Percentiles rank a stretch among this genome's conserved stretches.
phyloP scores from a whole-genome alignment of 1,140 invertebrate species.

The Drosophila trapezifrons region DNA sequence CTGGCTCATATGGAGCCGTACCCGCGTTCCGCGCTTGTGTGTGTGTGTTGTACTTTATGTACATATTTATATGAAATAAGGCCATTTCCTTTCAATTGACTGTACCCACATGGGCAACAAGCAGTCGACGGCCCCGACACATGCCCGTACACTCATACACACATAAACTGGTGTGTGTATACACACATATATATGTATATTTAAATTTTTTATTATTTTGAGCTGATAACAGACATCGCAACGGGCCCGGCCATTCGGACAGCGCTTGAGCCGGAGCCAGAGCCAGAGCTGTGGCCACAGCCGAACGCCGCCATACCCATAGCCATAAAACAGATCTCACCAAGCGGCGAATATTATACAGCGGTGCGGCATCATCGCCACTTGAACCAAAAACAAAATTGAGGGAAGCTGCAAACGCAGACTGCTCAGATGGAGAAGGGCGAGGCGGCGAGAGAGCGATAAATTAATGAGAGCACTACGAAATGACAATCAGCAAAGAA shows the following conservation, averaged over 20 bases:
- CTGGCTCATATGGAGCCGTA: slow-evolving; percentile 55
- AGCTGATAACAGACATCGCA: slow-evolving; percentile 79
- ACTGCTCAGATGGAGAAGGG: slow-evolving; percentile 16
- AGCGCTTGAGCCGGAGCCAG: slow-evolving; percentile 68
- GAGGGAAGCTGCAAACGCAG: slow-evolving; percentile 73
- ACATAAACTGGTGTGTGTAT: slow-evolving; percentile 22
- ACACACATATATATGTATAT: no score
- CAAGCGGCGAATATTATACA: slow-evolving; percentile 68
- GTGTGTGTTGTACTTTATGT: slow-evolving; percentile 74
- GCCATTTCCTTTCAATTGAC: slow-evolving; percentile 83
- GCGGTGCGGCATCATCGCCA: slow-evolving; percentile 47
- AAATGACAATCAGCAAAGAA: slow-evolving; percentile 67
- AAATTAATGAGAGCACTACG: slow-evolving; percentile 64
- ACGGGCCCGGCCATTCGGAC: slow-evolving; percentile 47
- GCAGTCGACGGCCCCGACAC: slow-evolving; percentile 68
- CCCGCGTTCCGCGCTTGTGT: slow-evolving; percentile 19
- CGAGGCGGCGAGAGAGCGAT: slow-evolving; percentile 45
- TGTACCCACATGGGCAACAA: slow-evolving; percentile 79
- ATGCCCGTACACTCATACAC: slow-evolving; percentile 53
- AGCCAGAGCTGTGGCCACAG: slow-evolving; percentile 26
- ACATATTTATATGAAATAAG: slow-evolving; percentile 83
- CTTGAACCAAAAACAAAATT: slow-evolving; percentile 72
- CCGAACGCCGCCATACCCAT: slow-evolving; percentile 63
- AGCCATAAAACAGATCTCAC: slow-evolving; percentile 67
- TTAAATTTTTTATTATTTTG: slow-evolving; percentile 83